phyloP scores from a whole-genome alignment of 2,113 vertebrate species.

The Dascyllus trimaculatus region DNA sequence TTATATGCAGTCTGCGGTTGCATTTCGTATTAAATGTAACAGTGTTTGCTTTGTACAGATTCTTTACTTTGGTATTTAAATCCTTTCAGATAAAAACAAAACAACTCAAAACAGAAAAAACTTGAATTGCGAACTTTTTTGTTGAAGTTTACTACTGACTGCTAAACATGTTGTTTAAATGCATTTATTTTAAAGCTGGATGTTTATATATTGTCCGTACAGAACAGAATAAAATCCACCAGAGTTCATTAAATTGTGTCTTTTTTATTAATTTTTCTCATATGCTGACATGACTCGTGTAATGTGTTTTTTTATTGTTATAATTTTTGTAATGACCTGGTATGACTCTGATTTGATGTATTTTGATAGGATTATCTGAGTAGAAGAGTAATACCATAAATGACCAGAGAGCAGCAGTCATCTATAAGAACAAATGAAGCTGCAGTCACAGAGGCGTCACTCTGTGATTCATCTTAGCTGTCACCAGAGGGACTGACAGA shows the following conservation, averaged over 20 bases:
- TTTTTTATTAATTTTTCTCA: not conserved
- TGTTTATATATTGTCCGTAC: constrained; percentile 41
- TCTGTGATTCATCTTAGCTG: constrained; percentile 25
- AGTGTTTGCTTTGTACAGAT: constrained; percentile 18
- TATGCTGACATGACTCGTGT: not conserved
- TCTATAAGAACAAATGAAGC: constrained; percentile 5
- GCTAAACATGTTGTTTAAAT: constrained; percentile 37
- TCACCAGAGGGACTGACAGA: not conserved
- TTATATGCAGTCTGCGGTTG: too few relatives aligned
- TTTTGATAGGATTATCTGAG: not conserved
- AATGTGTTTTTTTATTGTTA: not conserved
- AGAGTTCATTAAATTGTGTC: constrained; percentile 25
- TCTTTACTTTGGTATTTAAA: constrained; percentile 1
- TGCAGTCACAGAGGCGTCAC: not conserved
- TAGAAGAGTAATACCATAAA: constrained; percentile 16
- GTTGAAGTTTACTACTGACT: constrained; percentile 11
- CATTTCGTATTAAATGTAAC: not conserved
- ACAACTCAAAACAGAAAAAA: constrained; percentile 13
- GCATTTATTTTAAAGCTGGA: constrained; percentile 38
- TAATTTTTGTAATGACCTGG: too few relatives aligned
- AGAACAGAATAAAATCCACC: constrained; percentile 51
- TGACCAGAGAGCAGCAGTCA: not conserved
- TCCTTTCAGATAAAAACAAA: constrained; percentile 9
- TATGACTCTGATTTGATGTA: not conserved
- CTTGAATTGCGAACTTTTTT: constrained; percentile 27